Base-by-base conservation (phyloP, 2,113 vertebrate species). In the Albula glossodonta region DNA sequence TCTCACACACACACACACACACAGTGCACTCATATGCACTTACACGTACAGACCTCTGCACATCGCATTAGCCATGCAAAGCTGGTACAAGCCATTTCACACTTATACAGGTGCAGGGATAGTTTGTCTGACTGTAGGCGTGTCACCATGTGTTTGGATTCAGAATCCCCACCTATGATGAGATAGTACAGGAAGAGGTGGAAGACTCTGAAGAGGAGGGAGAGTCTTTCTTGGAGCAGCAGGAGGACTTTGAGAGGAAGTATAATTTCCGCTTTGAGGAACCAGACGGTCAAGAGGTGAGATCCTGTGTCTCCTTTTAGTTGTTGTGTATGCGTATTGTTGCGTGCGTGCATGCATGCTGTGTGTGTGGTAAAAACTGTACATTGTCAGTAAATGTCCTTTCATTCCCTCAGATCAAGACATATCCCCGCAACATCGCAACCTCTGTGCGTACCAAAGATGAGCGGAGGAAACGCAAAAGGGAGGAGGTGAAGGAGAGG, bases 231-330 rank as follows among this genome's bases (percentile, higher is more conserved):
- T 86, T 98, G 88, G 92, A 94, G 90, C 95, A 93, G 22, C 97
- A 98, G 93, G 97, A 96, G n/a, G 94, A 96, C 87, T 98, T 98
- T 85, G 97, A 98, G 91, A 95, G 96, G 57, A 94, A 93, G 80
- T 97, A 97, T 93, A 98, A 98, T 90, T 98, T 98, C 90, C 96
- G 97, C 85, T 98, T 97, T 3, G 97, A 98, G 88, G 97, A 98
- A 88, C 97, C 97, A 0, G 96, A 95, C 10, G 91, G 95, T 0
- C 85, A 94, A 48, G 82, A 85, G 90, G 96, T 95, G 77, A 48
- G 93, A 10, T 48, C 70, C 52, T 60, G 6, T 85, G 74, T 9
- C 3, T 53, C 0, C 49, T 51, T 25, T 51, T 70, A 41, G 11
- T 10, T 9, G 0, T 56, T 51, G 19, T 9, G 12, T 9, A 49